Conservation (phyloP, 2,113 vertebrate genomes). For the Channa maculata region DNA sequence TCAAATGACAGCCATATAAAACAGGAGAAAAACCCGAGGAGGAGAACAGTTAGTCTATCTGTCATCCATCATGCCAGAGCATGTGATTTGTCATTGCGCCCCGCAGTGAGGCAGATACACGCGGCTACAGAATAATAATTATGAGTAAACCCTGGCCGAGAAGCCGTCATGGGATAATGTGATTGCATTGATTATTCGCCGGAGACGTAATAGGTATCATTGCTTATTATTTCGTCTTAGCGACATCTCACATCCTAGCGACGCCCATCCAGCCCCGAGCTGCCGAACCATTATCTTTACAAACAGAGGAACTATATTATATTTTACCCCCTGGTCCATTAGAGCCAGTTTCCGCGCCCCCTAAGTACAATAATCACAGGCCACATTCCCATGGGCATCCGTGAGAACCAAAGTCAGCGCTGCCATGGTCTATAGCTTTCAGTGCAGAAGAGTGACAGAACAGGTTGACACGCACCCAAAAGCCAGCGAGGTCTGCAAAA, state of each 20-base stretch:
- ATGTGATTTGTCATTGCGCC: conserved; percentile 48
- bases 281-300: conserved; percentile 41
- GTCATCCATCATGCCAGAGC: conserved; percentile 62
- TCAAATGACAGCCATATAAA: conserved; percentile 52
- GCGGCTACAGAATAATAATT: conserved; percentile 61
- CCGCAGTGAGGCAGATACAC: conserved; percentile 59
- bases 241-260: conserved; percentile 59
- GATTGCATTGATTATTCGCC: conserved; percentile 53
- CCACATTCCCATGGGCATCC: conserved; percentile 79
- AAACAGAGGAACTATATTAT: conserved; percentile 13
- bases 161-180: conserved; percentile 47
- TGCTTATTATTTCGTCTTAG: conserved; percentile 48
- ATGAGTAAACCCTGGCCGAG: conserved; percentile 32
- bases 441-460: conserved; percentile 42
- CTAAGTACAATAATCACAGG: conserved; percentile 61
- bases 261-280: conserved; percentile 76
- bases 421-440: conserved; percentile 13
- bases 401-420: conserved; percentile 65
- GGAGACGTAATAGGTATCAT: conserved; percentile 37
- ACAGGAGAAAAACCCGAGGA: conserved; percentile 18
- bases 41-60: conserved; percentile 49
- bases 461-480: conserved; percentile 24
- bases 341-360: conserved; percentile 45
- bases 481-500: conserved; percentile 12
- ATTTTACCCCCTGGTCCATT: conserved; percentile 32